Conservation (phyloP, 2,888 invertebrate species). For the Argyresthia goedartella region DNA sequence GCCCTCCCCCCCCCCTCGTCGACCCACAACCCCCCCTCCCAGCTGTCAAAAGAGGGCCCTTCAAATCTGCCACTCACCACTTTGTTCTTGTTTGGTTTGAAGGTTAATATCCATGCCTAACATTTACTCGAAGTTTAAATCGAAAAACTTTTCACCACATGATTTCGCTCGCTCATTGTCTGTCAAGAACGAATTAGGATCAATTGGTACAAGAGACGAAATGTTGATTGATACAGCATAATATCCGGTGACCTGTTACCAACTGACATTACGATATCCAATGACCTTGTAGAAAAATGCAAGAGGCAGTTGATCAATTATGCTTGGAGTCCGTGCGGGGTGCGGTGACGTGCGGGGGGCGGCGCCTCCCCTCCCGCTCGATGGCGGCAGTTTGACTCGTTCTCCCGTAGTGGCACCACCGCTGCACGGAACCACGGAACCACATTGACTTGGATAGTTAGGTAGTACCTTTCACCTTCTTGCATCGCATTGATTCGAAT, state of each 20-base stretch:
- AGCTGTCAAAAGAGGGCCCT: conserved; percentile 38
- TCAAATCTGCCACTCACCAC: conserved; percentile 53
- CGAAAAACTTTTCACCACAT: conserved; percentile 1
- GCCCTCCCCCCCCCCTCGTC: conserved; percentile 20
- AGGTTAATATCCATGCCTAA: conserved; percentile 60
- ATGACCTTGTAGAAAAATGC: conserved; percentile 49
- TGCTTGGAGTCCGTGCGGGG: conserved; percentile 17
- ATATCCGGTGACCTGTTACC: no score
- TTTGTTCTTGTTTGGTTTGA: conserved; percentile 68
- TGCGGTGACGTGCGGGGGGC: conserved; percentile 18
- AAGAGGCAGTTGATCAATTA: conserved; percentile 54
- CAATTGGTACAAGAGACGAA: no score
- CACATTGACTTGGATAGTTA: conserved; percentile 24
- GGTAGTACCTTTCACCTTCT: conserved; percentile 56
- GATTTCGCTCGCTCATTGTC: neutral
- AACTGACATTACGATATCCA: neutral
- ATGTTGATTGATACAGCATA: no score
- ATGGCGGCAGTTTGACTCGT: conserved; percentile 60
- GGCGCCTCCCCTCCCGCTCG: conserved; percentile 36
- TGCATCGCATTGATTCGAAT: conserved; percentile 41
- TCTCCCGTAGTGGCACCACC: conserved; percentile 54
- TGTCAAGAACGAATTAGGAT: neutral
- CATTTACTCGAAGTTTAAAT: conserved; percentile 14
- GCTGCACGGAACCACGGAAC: conserved; percentile 53
- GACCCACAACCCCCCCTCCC: conserved; percentile 16